phyloP scores from a whole-genome alignment of 2,797 vertebrate species.

The Trematomus bernacchii region DNA sequence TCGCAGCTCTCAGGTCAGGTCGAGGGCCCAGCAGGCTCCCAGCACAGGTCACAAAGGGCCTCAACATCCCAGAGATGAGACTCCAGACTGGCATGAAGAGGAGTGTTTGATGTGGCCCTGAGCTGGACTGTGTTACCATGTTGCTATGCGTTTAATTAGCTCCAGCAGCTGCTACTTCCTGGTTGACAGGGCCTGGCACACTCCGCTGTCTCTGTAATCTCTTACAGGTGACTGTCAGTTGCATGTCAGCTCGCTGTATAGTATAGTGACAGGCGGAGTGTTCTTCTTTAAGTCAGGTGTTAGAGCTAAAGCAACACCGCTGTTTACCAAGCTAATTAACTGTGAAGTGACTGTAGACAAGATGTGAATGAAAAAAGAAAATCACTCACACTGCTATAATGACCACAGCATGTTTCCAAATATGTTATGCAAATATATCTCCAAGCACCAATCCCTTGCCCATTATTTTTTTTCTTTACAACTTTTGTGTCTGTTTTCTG shows the following conservation, averaged over 20 bases:
- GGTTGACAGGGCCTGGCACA: conserved; percentile 81
- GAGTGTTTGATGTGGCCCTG: conserved; percentile 86
- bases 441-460: conserved; percentile 72
- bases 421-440: conserved; percentile 86
- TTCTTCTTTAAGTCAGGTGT: conserved; percentile 74
- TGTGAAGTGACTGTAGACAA: conserved; percentile 68
- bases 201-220: conserved; percentile 82
- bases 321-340: conserved; percentile 74
- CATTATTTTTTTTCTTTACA: conserved; percentile 68
- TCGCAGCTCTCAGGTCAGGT: conserved; percentile 79
- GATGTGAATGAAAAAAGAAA: conserved; percentile 60
- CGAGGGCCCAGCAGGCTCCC: conserved; percentile 79
- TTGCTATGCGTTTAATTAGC: conserved; percentile 91
- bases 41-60: conserved; percentile 80
- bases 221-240: conserved; percentile 83
- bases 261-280: conserved; percentile 48
- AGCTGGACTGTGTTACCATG: conserved; percentile 84
- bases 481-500: conserved; percentile 69
- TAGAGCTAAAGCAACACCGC: conserved; percentile 49
- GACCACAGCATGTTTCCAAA: conserved; percentile 83
- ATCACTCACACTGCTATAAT: conserved; percentile 71
- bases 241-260: conserved; percentile 51
- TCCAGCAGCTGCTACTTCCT: conserved; percentile 90
- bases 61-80: conserved; percentile 77
- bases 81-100: conserved; percentile 82